Evolutionary conservation across 2,113 vertebrate species (phyloP).

Genomic region (Podilymbus podiceps): DNA sequence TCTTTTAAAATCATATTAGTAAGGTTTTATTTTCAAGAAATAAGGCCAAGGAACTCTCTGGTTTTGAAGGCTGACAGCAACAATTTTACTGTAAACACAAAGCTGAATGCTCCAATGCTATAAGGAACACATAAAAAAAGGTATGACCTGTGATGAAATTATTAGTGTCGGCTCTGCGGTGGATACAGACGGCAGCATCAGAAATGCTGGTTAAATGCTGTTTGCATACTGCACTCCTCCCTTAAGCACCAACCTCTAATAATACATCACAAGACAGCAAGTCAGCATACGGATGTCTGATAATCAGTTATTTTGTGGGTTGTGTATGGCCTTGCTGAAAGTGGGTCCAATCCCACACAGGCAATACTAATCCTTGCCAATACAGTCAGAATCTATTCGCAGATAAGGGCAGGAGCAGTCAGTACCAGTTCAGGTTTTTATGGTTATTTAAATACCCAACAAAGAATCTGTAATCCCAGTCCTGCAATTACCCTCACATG

Average conservation of each 20-base stretch:
- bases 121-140: neutral
- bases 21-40: neutral
- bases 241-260: conserved; percentile 2
- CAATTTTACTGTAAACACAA: neutral
- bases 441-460: neutral
- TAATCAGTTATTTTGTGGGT: conserved; percentile 32
- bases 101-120: neutral
- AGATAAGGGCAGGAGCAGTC: conserved; percentile 27
- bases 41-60: neutral
- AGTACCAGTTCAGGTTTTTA: conserved; percentile 8
- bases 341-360: neutral
- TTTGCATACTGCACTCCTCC: neutral
- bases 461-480: neutral
- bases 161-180: neutral
- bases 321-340: neutral
- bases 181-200: neutral
- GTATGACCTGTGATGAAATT: neutral
- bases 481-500: neutral
- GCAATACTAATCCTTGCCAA: neutral
- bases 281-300: neutral
- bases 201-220: neutral
- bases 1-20: neutral
- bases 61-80: neutral
- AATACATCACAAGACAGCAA: neutral
- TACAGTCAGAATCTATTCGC: conserved; percentile 4